Evolutionary conservation across 2,113 vertebrate genomes (phyloP), one percentile per base, ranked within the genome.

Genomic region (Pterophyllum scalare): DNA sequence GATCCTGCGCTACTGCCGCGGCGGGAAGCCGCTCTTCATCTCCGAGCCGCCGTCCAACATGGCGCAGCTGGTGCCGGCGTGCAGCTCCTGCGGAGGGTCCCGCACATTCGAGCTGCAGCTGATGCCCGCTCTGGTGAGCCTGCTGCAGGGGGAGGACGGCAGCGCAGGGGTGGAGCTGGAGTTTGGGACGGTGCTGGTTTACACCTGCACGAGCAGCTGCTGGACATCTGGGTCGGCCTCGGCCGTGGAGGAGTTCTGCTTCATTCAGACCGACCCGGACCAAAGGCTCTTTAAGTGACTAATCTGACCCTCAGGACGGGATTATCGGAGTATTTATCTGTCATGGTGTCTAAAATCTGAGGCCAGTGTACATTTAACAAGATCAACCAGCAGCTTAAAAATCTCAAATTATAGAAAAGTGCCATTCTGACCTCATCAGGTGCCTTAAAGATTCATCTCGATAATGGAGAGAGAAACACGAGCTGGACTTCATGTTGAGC

Each of bases 141-240:
- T 90, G 59, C 91, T 95, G 84, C 80, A 20, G 70, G 31, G 65
- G 59, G 28, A 3, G 10, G 74, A 17, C 0, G 4, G 58, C 1
- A 17, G 58, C 0, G n/a, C 4, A 0, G 82, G 77, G 52, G 22
- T 4, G 2, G 83, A 81, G 78, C 87, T 93, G 65, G 94, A 95
- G 79, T 95, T 95, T 6, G 93, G 94, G 62, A 93, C 94, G 0
- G 92, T 93, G 26, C 31, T 95, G 78, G 89, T 95, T 28, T 95
- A 88, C 5, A 93, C 92, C 14, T 95, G 94, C 67, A 26, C 11
- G 0, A 59, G 28, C 10, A 94, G 91, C 87, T 95, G 94, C 84
- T 94, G 94, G 94, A 76, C 65, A 0, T 5, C 56, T 0, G 70
- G 76, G 1, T 77, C 77, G 0, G 5, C 10, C 3, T 40, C 59